Evolutionary conservation across 2,888 invertebrate genomes (phyloP), one percentile per base, ranked within the genome.

Genomic region (Hemistola chrysoprasaria): DNA sequence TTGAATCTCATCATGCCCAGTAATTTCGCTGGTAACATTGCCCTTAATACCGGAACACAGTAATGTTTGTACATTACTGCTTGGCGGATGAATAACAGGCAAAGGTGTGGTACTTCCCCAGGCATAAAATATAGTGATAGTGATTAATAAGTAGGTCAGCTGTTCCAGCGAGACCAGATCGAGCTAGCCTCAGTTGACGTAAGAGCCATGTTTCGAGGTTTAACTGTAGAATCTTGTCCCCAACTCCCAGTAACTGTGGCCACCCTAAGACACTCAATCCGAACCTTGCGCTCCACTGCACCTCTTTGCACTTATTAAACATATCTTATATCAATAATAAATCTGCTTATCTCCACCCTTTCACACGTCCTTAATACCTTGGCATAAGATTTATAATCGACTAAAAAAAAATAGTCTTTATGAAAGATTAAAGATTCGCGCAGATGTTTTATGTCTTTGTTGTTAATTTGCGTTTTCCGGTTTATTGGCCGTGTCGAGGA

Each of bases 401-500:
- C n/a, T 33, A 3, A 34, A 25, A 6, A 8, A 31, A 28, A 1
- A 11, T n/a, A 16, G 11, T 11, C 39, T 50, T 45, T 52, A 51
- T 42, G 50, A 40, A 26, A 47, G 42, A 35, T 48, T 58, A 40
- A 51, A 39, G 46, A 38, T 41, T 27, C 48, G 67, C 73, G 84
- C 87, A 87, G 87, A 86, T 87, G 86, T 84, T 82, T 81, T 73
- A 75, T 72, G 70, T 79, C 84, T 87, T 87, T 87, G 87, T 87
- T 87, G 86, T 80, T 78, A 84, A 85, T 86, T 86, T 80, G 83
- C 82, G 81, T 78, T 80, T 87, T 86, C 87, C 86, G 83, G 86
- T 79, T 78, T 79, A 83, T 49, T 83, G 85, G 63, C 69, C 69
- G 73, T 79, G 86, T 86, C 86, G 78, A 78, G 71, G 59, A 63